phyloP scores from a whole-genome alignment of 2,888 invertebrate genomes.

The Saturnia japonica region DNA sequence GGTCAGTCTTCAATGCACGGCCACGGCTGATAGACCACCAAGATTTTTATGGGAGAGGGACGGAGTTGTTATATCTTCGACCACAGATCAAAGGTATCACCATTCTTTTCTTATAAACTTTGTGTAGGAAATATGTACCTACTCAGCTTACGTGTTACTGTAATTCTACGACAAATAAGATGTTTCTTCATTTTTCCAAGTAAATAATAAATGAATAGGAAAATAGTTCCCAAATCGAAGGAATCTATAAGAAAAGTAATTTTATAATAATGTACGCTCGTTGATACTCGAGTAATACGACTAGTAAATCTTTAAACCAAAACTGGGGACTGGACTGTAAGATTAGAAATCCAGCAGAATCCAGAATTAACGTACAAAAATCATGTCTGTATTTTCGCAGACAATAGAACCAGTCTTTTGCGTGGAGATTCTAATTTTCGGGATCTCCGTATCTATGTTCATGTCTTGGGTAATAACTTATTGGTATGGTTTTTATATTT shows the following conservation, averaged over 20 bases:
- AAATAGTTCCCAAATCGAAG: not conserved
- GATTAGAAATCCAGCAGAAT: no score
- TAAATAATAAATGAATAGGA: not conserved
- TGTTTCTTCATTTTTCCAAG: not conserved
- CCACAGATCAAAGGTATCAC: slow-evolving; percentile 68
- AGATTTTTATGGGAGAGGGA: slow-evolving; percentile 75
- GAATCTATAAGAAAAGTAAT: not conserved
- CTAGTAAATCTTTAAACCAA: not conserved
- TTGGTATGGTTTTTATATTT: not conserved
- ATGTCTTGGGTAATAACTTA: not conserved
- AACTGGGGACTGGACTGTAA: not conserved
- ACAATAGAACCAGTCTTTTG: not conserved
- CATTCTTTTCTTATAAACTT: not conserved
- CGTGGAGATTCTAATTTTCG: not conserved
- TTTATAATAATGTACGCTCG: not conserved
- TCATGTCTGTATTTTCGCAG: not conserved
- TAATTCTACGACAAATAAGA: not conserved
- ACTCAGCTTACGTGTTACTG: not conserved
- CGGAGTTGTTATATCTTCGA: slow-evolving; percentile 67
- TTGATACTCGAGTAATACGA: not conserved
- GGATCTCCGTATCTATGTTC: not conserved
- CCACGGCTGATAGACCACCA: slow-evolving; percentile 65
- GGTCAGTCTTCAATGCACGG: slow-evolving; percentile 70
- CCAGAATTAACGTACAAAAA: no score
- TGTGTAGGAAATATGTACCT: not conserved